Evolutionary conservation across 2,888 invertebrate species (phyloP).

Genomic region (Chironomus riparius): DNA sequence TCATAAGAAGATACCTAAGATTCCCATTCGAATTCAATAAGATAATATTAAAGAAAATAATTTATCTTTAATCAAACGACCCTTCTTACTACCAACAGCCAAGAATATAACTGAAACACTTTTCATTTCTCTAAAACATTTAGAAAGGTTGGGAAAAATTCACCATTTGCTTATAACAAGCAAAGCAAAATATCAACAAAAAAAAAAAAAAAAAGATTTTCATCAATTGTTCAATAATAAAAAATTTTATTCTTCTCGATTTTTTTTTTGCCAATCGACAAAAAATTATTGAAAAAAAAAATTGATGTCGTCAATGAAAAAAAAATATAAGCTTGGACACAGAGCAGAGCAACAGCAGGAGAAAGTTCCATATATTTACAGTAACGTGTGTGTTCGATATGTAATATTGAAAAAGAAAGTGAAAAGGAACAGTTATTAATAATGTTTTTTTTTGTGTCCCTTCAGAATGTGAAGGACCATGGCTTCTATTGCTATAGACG

Average conservation of each 20-base stretch:
- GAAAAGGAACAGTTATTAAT: not conserved
- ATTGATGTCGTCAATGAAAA: not conserved
- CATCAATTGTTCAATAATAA: slow-evolving; percentile 15
- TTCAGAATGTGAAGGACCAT: not conserved
- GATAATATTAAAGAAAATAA: too few relatives aligned
- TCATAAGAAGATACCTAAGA: too few relatives aligned
- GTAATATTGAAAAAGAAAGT: not conserved
- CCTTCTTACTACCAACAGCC: too few relatives aligned
- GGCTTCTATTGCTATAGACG: not conserved
- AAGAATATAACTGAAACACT: too few relatives aligned
- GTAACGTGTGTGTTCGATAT: not conserved
- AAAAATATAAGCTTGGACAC: too few relatives aligned
- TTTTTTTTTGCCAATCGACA: slow-evolving; percentile 2
- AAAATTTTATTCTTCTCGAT: not conserved
- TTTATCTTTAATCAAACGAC: too few relatives aligned
- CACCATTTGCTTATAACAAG: not conserved
- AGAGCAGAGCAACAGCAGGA: not conserved
- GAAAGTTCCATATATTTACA: not conserved
- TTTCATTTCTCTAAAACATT: not conserved
- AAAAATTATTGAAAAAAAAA: slow-evolving; percentile 1
- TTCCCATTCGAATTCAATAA: too few relatives aligned
- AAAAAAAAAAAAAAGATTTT: not conserved
- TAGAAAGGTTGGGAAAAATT: not conserved
- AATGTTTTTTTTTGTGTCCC: not conserved
- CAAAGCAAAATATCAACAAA: too few relatives aligned